Conservation (phyloP, 2,113 vertebrate species). For the Siphamia tubifer region DNA sequence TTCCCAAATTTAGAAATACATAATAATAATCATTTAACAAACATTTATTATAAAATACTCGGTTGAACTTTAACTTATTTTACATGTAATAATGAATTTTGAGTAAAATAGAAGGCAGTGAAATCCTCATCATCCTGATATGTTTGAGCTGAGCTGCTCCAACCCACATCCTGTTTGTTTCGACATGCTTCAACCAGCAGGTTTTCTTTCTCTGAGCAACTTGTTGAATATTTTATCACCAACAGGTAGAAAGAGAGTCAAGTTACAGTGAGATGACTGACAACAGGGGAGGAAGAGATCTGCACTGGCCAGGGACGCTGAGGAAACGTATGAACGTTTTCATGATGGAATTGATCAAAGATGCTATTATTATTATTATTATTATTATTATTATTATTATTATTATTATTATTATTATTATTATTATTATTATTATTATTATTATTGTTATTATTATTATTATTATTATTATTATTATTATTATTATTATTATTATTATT, state of each 20-base stretch:
- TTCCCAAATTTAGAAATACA: too few relatives aligned
- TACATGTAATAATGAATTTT: not conserved
- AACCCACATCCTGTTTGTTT: not conserved
- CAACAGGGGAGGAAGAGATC: slow-evolving; percentile 1
- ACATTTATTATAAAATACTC: too few relatives aligned
- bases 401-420: too few relatives aligned
- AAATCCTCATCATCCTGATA: not conserved
- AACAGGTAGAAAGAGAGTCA: slow-evolving; percentile 19
- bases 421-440: too few relatives aligned
- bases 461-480: too few relatives aligned
- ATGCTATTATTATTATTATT: too few relatives aligned
- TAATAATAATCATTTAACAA: too few relatives aligned
- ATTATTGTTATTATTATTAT: too few relatives aligned
- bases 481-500: too few relatives aligned
- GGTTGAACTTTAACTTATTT: not conserved
- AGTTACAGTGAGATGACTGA: slow-evolving; percentile 42
- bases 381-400: too few relatives aligned
- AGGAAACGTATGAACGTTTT: slow-evolving; percentile 24
- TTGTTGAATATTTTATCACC: slow-evolving; percentile 67
- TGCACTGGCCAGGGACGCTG: not conserved
- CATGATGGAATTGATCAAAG: too few relatives aligned
- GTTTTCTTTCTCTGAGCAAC: slow-evolving; percentile 6
- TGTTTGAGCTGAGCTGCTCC: not conserved
- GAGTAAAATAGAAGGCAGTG: not conserved
- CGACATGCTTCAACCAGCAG: not conserved